Base-by-base conservation (phyloP, 2,888 invertebrate genomes). In the Agrenia bidenticulata region DNA sequence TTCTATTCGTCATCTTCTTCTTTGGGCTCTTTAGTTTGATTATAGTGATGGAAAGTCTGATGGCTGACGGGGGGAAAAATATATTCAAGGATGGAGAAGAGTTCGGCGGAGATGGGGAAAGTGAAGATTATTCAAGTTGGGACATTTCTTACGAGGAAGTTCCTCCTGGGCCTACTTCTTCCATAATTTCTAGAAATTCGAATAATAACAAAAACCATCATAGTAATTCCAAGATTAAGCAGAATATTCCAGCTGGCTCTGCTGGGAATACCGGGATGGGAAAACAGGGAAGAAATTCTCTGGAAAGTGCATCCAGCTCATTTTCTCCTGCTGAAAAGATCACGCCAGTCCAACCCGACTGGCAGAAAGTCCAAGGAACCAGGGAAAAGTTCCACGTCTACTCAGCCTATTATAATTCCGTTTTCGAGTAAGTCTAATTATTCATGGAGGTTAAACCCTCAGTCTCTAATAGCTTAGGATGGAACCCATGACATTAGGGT, bases 1-100 rank as follows among this genome's bases (percentile, higher is more conserved):
- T 93, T 82, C 88, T 92, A 81, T 89, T 93, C 80, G 92, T 93
- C 72, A 86, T 93, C 76, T 90, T 92, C 84, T 93, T 94, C 81
- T 92, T 93, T 81, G 89, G 89, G 49, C 88, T 94, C 66, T 93
- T 93, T 79, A 90, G 90, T 54, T 84, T 92, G 77, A 93, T 93
- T 78, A 88, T 93, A 69, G 84, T 93, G 75, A 92, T 92, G 70
- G 92, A 93, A 82, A 88, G 92, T 77, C 85, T 90, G 78, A 82
- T 87, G 75, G 85, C 86, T 73, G 86, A 88, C 79, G 86, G 63
- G 37, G 67, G 70, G 59, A 75, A 73, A 50, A 68, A 66, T 49
- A 61, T 73, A 24, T 59, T 68, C 56, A 64, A 66, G 57, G 66
- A 71, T 17, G 70, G 70, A 23, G 66, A 55, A 41, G 61, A 64